Conservation (phyloP, 2,797 vertebrate species). For the Melanotaenia parkinsoni region DNA sequence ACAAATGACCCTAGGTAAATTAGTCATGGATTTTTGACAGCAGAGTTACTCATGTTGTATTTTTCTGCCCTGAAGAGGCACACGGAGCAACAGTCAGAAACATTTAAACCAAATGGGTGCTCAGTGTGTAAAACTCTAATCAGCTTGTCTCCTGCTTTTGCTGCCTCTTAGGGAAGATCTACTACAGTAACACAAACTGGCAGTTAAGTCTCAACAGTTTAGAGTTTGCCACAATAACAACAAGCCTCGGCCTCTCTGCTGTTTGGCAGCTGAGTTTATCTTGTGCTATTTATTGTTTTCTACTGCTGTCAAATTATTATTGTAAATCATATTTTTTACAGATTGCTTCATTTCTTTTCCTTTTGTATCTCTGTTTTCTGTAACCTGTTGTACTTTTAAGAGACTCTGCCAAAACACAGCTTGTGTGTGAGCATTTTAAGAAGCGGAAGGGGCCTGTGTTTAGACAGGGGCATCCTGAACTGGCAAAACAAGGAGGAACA, state of each 20-base stretch:
- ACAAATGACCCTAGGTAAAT: constrained; percentile 57
- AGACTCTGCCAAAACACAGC: constrained; percentile 50
- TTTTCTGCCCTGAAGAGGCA: constrained; percentile 60
- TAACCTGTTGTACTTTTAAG: constrained; percentile 26
- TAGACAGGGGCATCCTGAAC: constrained; percentile 74
- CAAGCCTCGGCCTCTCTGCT: constrained; percentile 41
- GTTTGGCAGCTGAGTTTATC: constrained; percentile 11
- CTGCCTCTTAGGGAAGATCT: constrained; percentile 60
- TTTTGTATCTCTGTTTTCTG: neutral
- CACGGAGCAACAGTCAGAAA: constrained; percentile 64
- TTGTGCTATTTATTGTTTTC: neutral
- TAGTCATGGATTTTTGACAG: constrained; percentile 46
- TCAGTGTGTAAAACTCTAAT: constrained; percentile 51
- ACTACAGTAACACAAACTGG: constrained; percentile 68
- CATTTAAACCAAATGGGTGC: constrained; percentile 54
- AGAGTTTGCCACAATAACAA: constrained; percentile 66
- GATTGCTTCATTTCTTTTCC: constrained; percentile 3
- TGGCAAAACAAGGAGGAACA: constrained; percentile 50
- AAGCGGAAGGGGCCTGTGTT: constrained; percentile 62
- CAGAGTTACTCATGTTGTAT: constrained; percentile 66
- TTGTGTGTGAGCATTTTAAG: constrained; percentile 51
- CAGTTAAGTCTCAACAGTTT: constrained; percentile 76
- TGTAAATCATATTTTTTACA: neutral
- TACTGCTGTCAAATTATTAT: neutral
- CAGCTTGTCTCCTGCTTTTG: constrained; percentile 48